phyloP scores from a whole-genome alignment of 2,888 invertebrate genomes.

The Dysmachus trigonus region DNA sequence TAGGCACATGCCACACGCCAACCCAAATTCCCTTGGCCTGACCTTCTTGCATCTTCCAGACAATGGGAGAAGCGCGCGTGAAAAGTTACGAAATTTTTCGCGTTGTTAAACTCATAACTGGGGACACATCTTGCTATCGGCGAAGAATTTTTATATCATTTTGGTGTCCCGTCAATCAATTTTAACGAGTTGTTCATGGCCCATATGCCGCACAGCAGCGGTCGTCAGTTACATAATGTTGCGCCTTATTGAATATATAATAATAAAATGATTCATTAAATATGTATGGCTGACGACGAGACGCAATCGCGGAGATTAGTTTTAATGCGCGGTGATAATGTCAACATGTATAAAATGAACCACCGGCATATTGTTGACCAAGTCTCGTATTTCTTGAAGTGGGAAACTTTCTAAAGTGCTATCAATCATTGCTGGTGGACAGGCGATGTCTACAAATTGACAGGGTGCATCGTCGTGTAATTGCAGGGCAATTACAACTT shows the following conservation, averaged over 20 bases:
- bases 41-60: conserved; percentile 1
- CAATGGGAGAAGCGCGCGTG: neutral
- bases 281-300: neutral
- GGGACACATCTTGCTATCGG: neutral
- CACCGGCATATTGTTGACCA: neutral
- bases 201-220: conserved; percentile 1
- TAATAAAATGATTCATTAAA: neutral
- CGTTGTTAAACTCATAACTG: neutral
- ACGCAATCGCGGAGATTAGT: neutral
- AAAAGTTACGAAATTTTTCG: conserved; percentile 1
- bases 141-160: neutral
- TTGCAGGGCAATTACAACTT: neutral
- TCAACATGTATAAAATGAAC: neutral
- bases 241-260: conserved; percentile 7
- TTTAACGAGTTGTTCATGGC: conserved; percentile 17
- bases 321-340: neutral
- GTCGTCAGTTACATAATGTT: neutral
- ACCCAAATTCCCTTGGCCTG: neutral
- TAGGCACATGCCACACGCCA: neutral
- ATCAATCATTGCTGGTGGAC: neutral
- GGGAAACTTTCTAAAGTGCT: neutral
- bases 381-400: neutral
- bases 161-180: neutral
- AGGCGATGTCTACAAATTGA: neutral
- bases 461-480: neutral